These are phyloP conservation scores for Cotesia chilonis DNA, from an alignment of 1,140 invertebrate species.

Conservation along the genomic window DNA sequence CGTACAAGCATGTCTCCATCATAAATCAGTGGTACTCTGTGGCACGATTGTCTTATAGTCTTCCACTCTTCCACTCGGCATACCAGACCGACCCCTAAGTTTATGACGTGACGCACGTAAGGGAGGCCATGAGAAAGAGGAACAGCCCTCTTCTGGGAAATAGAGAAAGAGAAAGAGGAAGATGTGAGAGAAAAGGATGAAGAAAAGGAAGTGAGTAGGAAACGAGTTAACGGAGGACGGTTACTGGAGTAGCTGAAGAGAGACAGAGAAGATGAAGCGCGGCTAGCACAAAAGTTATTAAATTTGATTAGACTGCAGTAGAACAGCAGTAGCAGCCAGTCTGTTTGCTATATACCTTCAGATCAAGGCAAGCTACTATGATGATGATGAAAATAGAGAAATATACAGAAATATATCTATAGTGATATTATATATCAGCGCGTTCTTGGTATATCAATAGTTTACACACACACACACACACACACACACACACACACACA, in stretches of 20 bases:
- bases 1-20: constrained; percentile 50
- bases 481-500: neutral
- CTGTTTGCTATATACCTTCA: no score
- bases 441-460: constrained; percentile 17
- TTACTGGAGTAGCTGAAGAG: constrained; percentile 40
- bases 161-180: constrained; percentile 14
- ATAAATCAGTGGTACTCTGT: constrained; percentile 56
- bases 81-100: constrained; percentile 33
- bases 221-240: constrained; percentile 35
- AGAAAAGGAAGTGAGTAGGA: constrained; percentile 17
- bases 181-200: neutral
- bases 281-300: constrained; percentile 63
- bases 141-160: neutral
- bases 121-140: constrained; percentile 1
- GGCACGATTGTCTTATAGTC: constrained; percentile 34
- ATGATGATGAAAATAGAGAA: constrained; percentile 34
- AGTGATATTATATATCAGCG: constrained; percentile 48
- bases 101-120: constrained; percentile 52
- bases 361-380: constrained; percentile 35
- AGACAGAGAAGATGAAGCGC: constrained; percentile 29
- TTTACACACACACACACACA: neutral
- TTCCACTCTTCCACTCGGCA: neutral
- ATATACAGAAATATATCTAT: constrained; percentile 37
- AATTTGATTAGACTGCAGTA: constrained; percentile 64
- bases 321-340: constrained; percentile 43